Conservation (phyloP, 1,140 invertebrate species). For the Zaprionus camerounensis region DNA sequence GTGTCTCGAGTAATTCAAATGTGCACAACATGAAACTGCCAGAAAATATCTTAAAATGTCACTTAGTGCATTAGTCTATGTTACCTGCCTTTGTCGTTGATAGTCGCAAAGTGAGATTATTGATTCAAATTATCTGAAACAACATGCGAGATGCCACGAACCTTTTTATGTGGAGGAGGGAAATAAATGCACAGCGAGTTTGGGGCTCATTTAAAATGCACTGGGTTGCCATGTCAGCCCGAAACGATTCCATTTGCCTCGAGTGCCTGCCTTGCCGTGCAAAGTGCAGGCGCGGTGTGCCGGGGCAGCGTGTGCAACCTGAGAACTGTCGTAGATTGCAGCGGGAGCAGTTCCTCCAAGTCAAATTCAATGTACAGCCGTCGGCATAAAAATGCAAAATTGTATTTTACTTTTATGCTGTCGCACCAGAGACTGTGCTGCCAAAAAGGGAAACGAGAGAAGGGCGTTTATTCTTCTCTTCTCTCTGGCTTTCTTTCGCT, state of each 20-base stretch:
- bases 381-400: conserved; percentile 66
- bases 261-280: conserved; percentile 7
- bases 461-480: conserved; percentile 8
- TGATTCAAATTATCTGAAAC: conserved; percentile 13
- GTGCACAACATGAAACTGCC: background rate
- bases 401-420: conserved; percentile 70
- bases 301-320: conserved; percentile 10
- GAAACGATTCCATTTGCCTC: conserved; percentile 20
- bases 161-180: background rate
- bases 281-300: background rate
- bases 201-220: conserved; percentile 28
- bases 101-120: conserved; percentile 5
- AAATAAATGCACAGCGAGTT: conserved; percentile 9
- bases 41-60: background rate
- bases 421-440: conserved; percentile 27
- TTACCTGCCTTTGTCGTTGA: background rate
- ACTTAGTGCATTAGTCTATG: background rate
- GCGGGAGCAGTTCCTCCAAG: conserved; percentile 36
- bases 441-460: conserved; percentile 19
- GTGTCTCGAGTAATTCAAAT: too few relatives aligned
- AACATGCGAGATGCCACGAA: conserved; percentile 12
- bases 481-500: background rate
- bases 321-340: conserved; percentile 36
- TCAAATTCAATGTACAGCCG: conserved; percentile 71
- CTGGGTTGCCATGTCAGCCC: conserved; percentile 23